Conservation (phyloP, 2,797 vertebrate genomes). For the Microctenopoma steveboyesi region DNA sequence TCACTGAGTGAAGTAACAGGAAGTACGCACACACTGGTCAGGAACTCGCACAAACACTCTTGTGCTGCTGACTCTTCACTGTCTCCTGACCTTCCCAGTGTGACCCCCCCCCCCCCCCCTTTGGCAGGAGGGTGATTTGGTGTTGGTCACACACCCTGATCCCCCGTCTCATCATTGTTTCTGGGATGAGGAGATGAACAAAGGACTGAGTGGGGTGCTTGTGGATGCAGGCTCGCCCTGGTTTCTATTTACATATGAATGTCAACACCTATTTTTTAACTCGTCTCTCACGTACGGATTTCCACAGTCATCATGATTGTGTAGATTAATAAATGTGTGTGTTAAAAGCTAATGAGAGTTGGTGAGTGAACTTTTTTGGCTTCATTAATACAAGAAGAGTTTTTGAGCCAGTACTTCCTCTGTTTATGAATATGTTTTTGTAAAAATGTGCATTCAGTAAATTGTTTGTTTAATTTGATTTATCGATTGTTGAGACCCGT, state of each 20-base stretch:
- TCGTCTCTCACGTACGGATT: conserved; percentile 23
- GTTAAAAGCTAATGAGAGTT: conserved; percentile 48
- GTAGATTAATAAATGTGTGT: conserved; percentile 48
- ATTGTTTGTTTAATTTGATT: conserved; percentile 1
- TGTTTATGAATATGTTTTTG: conserved; percentile 3
- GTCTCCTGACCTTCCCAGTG: conserved; percentile 45
- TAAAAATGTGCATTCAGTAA: not conserved
- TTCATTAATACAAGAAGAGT: not conserved
- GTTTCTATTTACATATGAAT: conserved; percentile 72
- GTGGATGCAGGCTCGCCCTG: conserved; percentile 69
- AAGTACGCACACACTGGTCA: conserved; percentile 24
- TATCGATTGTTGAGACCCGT: not conserved
- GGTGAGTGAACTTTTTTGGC: conserved; percentile 17
- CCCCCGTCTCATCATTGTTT: conserved; percentile 80
- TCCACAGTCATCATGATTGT: conserved; percentile 36
- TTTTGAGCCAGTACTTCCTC: not conserved
- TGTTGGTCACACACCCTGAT: conserved; percentile 79
- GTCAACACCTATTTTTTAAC: conserved; percentile 61
- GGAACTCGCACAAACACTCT: conserved; percentile 43
- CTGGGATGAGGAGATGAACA: conserved; percentile 79
- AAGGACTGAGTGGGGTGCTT: conserved; percentile 80
- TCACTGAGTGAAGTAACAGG: conserved; percentile 18
- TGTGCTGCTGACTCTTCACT: conserved; percentile 58
- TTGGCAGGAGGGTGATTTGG: conserved; percentile 72
- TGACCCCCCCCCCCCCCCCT: conserved; percentile 30